Evolutionary conservation across 2,113 vertebrate genomes (phyloP).

Genomic region (Lanius ludovicianus): DNA sequence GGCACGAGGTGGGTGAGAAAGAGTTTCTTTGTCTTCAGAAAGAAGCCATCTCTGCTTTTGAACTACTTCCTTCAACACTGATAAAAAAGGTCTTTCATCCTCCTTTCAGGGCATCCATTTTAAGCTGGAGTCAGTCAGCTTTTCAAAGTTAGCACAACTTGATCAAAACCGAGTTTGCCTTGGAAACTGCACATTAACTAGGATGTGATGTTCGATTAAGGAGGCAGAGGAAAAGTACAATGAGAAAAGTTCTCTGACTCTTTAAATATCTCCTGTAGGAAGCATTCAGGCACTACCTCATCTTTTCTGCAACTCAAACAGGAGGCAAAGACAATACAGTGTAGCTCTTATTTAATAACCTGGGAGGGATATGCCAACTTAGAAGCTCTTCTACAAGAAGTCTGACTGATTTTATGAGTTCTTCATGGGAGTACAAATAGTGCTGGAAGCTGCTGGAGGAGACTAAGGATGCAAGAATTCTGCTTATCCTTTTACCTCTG

Average conservation of each 20-base stretch:
- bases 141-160: conserved; percentile 43
- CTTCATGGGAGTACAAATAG: background rate
- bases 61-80: conserved; percentile 60
- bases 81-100: conserved; percentile 64
- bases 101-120: conserved; percentile 51
- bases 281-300: background rate
- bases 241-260: background rate
- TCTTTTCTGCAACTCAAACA: background rate
- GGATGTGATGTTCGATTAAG: conserved; percentile 11
- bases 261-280: conserved; percentile 20
- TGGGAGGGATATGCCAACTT: background rate
- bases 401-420: background rate
- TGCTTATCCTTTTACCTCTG: background rate
- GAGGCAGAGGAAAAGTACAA: background rate
- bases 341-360: background rate
- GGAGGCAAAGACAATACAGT: conserved; percentile 3
- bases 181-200: conserved; percentile 15
- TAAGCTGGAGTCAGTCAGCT: conserved; percentile 41
- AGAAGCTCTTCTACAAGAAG: background rate
- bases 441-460: background rate
- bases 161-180: conserved; percentile 38
- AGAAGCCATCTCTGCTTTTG: conserved; percentile 54
- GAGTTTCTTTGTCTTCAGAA: conserved; percentile 64
- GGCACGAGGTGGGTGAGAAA: conserved; percentile 9
- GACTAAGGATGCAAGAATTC: background rate